Percentiles rank a stretch among this genome's conserved stretches.
These are phyloP conservation scores for Mus musculus DNA, from an alignment of 2,113 vertebrate genomes.

Conservation along the genomic window GRCm39 chr1:156206501-156207000, in stretches of 20 bases:
- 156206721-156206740: neutral
- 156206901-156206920: neutral
- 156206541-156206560: neutral
- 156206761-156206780: neutral
- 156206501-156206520: neutral
- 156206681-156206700: neutral
- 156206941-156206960: neutral
- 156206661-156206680: neutral
- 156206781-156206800: neutral
- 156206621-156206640: constrained; percentile 5
- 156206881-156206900: neutral
- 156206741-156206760: neutral
- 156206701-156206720: neutral
- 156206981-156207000: neutral
- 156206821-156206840: neutral
- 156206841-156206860: neutral
- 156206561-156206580: neutral
- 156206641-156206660: no score
- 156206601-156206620: neutral
- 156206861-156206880: neutral
- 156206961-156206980: neutral
- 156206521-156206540: neutral
- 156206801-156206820: neutral
- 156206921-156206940: neutral
- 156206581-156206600: neutral